These are phyloP conservation scores for Neomonachus schauinslandi DNA, from an alignment of 2,113 vertebrate genomes.

Conservation along the genomic window DNA sequence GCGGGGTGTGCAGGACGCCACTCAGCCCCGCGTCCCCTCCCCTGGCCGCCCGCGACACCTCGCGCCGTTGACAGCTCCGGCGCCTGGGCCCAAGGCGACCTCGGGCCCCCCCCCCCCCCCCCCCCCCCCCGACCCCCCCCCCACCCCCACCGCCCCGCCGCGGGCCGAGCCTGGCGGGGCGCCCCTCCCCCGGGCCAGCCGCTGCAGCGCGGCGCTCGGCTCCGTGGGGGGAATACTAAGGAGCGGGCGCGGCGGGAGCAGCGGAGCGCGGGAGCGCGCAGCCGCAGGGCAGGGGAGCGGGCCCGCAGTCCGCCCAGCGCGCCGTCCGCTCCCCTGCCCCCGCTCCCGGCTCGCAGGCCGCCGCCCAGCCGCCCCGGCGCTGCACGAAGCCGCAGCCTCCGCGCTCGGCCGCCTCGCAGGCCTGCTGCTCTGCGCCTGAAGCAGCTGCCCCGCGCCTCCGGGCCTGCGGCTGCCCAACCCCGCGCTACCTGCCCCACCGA, in stretches of 20 bases:
- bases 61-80: not conserved
- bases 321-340: no score
- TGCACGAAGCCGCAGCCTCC: not conserved
- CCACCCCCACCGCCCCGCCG: not conserved
- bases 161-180: not conserved
- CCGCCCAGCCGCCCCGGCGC: accelerated
- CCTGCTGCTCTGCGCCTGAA: not conserved
- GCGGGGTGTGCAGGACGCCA: not conserved
- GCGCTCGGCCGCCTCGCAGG: not conserved
- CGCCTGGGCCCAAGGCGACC: not conserved
- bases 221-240: not conserved
- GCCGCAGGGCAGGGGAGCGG: no score
- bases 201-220: not conserved
- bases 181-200: not conserved
- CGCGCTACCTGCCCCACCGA: not conserved
- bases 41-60: not conserved
- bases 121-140: not conserved
- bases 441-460: not conserved
- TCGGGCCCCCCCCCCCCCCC: not conserved
- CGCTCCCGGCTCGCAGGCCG: not conserved
- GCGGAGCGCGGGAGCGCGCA: not conserved
- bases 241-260: not conserved
- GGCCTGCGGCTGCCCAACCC: not conserved
- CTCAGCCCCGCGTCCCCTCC: not conserved
- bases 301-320: not conserved